These are phyloP conservation scores for Aselliscus stoliczkanus DNA, from an alignment of 2,797 vertebrate genomes.

Conservation along the genomic window DNA sequence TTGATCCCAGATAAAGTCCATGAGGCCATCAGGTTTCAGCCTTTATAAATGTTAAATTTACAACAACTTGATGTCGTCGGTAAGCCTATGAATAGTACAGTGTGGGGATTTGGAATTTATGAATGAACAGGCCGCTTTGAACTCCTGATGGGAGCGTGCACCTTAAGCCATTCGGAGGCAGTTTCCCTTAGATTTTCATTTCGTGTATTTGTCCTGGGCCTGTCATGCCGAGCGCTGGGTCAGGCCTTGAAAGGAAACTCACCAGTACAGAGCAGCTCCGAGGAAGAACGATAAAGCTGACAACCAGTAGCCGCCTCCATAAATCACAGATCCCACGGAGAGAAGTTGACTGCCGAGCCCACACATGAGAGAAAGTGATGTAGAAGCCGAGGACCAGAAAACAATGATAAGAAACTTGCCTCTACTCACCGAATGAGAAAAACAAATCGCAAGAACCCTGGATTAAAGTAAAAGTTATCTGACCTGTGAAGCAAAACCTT, in stretches of 20 bases:
- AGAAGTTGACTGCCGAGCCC: not conserved
- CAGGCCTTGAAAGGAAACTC: slow-evolving; percentile 31
- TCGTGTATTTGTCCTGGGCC: not conserved
- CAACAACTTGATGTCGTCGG: not conserved
- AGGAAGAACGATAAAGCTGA: not conserved
- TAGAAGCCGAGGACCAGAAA: not conserved
- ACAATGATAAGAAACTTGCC: not conserved
- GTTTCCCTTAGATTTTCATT: slow-evolving; percentile 57
- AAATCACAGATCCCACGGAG: not conserved
- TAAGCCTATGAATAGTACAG: slow-evolving; percentile 13
- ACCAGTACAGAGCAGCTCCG: not conserved
- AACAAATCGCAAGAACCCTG: not conserved
- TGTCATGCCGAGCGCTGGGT: not conserved
- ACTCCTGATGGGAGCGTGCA: not conserved
- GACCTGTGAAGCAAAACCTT: not conserved
- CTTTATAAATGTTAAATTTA: slow-evolving; percentile 30
- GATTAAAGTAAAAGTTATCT: not conserved
- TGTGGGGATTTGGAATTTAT: slow-evolving; percentile 52
- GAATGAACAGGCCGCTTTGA: slow-evolving; percentile 54
- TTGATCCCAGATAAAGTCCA: not conserved
- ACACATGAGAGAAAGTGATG: not conserved
- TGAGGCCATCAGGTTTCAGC: not conserved
- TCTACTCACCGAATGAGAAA: not conserved
- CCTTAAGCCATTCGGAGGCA: slow-evolving; percentile 25
- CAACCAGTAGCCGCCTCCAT: not conserved